phyloP scores from a whole-genome alignment of 2,888 invertebrate genomes.

The Cryptus armator region DNA sequence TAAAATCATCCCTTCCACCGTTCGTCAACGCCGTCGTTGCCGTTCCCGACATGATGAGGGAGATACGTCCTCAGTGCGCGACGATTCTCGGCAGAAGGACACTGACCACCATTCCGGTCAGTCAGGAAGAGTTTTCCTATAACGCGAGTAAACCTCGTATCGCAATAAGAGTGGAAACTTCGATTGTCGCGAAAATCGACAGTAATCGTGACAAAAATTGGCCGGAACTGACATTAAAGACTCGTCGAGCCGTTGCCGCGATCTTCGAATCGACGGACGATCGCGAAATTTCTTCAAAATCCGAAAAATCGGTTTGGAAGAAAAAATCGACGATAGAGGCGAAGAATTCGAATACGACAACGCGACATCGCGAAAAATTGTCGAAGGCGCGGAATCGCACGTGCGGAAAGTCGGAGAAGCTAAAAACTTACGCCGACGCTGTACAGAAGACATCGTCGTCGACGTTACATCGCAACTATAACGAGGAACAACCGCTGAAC shows the following conservation, averaged over 20 bases:
- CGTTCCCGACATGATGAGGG: constrained; percentile 61
- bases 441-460: constrained; percentile 42
- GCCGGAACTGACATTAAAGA: constrained; percentile 20
- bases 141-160: constrained; percentile 35
- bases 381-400: too few relatives aligned
- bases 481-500: constrained; percentile 7
- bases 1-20: constrained; percentile 9
- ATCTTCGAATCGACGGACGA: neutral
- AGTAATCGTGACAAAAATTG: constrained; percentile 19
- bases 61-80: constrained; percentile 46
- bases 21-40: constrained; percentile 63
- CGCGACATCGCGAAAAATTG: too few relatives aligned
- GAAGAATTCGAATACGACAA: too few relatives aligned
- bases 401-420: neutral
- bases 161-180: constrained; percentile 5
- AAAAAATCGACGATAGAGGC: constrained; percentile 8
- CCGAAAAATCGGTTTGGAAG: constrained; percentile 13
- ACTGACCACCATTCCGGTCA: constrained; percentile 27
- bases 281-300: neutral
- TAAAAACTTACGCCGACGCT: constrained; percentile 62
- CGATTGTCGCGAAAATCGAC: neutral
- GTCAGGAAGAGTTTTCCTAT: constrained; percentile 54
- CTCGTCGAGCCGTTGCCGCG: neutral
- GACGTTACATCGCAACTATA: neutral
- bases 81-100: constrained; percentile 19